A percentile compares a stretch with the other conserved stretches of the same genome.
Evolutionary conservation across 1,140 invertebrate species (phyloP).

Genomic region (Phenacoccus solenopsis): DNA sequence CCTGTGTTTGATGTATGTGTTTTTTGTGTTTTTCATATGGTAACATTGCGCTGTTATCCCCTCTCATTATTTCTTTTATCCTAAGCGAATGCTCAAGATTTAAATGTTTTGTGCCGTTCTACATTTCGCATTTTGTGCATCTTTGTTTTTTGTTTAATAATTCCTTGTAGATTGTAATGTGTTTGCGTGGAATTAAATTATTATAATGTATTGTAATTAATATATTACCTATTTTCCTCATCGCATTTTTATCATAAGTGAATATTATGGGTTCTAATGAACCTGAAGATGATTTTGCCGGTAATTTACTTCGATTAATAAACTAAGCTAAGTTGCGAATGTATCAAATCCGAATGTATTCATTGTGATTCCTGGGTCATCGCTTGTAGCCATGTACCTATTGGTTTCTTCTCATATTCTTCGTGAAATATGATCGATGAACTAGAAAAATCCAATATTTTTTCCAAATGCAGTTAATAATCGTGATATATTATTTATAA

Average conservation of each 20-base stretch:
- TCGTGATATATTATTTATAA: no score
- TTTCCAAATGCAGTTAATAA: no score
- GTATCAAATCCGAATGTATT: not conserved
- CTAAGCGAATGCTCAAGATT: not conserved
- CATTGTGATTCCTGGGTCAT: no score
- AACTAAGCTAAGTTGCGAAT: no score
- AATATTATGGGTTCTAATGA: not conserved
- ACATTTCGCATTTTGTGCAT: not conserved
- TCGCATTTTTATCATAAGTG: not conserved
- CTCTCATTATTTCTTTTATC: not conserved
- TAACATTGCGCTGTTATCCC: not conserved
- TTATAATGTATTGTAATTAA: not conserved
- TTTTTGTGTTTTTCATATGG: not conserved
- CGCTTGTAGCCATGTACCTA: no score
- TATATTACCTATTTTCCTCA: not conserved
- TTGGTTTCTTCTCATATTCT: no score
- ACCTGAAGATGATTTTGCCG: not conserved
- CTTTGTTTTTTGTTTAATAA: not conserved
- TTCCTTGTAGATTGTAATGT: not conserved
- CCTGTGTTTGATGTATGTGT: no score
- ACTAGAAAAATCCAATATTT: no score
- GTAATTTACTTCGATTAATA: no score
- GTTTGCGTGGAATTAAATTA: not conserved
- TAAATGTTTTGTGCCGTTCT: slow-evolving; percentile 8
- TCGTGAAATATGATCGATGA: no score